These are phyloP conservation scores for Buceros bicornis DNA, from an alignment of 2,797 vertebrate genomes.

Conservation along the genomic window DNA sequence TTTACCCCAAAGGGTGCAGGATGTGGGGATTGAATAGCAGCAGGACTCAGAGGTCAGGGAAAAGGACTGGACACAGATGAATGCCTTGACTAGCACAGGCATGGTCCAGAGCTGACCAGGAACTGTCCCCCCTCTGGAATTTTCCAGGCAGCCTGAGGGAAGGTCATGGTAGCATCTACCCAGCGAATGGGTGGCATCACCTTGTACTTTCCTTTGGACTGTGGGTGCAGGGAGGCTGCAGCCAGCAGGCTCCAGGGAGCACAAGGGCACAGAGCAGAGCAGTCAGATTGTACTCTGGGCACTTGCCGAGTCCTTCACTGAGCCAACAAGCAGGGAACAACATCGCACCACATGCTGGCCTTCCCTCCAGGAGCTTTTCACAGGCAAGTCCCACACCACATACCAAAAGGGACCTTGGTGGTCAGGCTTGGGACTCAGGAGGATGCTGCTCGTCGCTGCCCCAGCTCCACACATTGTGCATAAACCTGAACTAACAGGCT, in stretches of 20 bases:
- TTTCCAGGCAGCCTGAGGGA: background rate
- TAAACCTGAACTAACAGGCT: background rate
- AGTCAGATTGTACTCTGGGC: background rate
- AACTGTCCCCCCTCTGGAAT: background rate
- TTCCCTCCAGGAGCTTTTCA: background rate
- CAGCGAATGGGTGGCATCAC: background rate
- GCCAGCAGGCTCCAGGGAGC: background rate
- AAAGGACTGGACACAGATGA: background rate
- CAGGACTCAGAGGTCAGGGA: background rate
- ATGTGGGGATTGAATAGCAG: background rate
- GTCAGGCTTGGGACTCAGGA: rapidly evolving
- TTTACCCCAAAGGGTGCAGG: background rate
- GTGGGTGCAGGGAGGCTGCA: background rate
- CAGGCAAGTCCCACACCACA: background rate
- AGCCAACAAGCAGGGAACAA: background rate
- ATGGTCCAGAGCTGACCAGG: background rate
- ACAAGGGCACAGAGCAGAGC: background rate
- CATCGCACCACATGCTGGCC: background rate
- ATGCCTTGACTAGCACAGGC: background rate
- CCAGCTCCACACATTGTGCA: rapidly evolving
- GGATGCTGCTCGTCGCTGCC: background rate
- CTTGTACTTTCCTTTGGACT: background rate
- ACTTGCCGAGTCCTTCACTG: background rate
- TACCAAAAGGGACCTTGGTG: background rate
- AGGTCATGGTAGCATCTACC: background rate